These are phyloP conservation scores for Mastigias papua DNA, from an alignment of 30 jellyfish, hydroid and myxozoan species.

Conservation along the genomic window DNA sequence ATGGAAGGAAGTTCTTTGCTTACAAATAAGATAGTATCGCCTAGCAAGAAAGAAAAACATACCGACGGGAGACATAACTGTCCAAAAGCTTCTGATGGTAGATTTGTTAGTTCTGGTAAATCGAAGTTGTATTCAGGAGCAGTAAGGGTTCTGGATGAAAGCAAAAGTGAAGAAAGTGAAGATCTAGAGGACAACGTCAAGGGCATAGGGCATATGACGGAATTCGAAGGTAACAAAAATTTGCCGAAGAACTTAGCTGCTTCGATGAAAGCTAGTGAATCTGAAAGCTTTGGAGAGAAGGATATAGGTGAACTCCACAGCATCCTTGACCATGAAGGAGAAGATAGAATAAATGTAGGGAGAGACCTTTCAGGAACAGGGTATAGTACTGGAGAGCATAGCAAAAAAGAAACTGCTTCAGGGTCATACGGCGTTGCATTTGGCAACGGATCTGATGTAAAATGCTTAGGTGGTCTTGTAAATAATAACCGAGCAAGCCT, in stretches of 20 bases:
- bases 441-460: background rate
- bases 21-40: background rate
- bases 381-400: background rate
- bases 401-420: background rate
- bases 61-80: background rate
- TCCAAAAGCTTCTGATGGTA: background rate
- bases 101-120: background rate
- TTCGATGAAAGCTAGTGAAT: background rate
- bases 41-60: background rate
- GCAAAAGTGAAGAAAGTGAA: background rate
- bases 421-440: background rate
- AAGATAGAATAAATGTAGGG: background rate
- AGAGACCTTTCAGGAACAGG: background rate
- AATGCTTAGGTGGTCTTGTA: background rate
- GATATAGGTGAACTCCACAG: background rate
- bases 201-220: background rate
- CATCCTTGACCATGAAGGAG: background rate
- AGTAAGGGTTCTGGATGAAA: background rate
- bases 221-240: background rate
- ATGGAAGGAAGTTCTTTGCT: background rate
- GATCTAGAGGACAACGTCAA: background rate
- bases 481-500: background rate
- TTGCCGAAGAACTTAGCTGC: background rate
- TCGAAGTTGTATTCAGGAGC: background rate
- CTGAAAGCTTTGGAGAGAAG: background rate